phyloP scores from a whole-genome alignment of 2,113 vertebrate species.

The Mus pahari region DNA sequence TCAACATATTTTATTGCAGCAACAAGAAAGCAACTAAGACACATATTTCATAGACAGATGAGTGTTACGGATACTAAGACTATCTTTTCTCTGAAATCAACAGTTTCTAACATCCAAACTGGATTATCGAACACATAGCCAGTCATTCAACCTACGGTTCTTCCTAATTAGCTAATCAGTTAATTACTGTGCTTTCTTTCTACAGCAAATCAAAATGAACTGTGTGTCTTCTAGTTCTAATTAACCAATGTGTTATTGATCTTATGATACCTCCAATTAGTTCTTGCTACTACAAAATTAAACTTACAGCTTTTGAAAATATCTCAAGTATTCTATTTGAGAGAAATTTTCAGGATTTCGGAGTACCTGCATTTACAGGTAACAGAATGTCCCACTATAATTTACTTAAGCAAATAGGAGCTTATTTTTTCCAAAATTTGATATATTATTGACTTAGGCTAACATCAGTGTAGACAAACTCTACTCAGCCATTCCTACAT shows the following conservation, averaged over 20 bases:
- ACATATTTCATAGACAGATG: not conserved
- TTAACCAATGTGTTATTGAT: slow-evolving; percentile 1
- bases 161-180: slow-evolving; percentile 21
- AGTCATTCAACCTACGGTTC: not conserved
- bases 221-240: not conserved
- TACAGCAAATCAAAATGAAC: slow-evolving; percentile 12
- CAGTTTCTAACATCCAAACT: not conserved
- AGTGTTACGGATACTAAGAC: not conserved
- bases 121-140: not conserved
- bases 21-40: not conserved
- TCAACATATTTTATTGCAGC: not conserved
- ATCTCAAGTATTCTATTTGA: not conserved
- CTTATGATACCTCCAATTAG: slow-evolving; percentile 31
- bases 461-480: not conserved
- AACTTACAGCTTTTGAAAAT: not conserved
- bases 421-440: slow-evolving; percentile 19
- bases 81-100: not conserved
- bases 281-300: slow-evolving; percentile 16
- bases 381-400: not conserved
- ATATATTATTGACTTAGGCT: not conserved
- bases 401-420: slow-evolving; percentile 12
- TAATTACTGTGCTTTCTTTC: not conserved
- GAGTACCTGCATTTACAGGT: not conserved
- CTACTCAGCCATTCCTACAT: not conserved
- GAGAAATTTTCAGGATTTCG: slow-evolving; percentile 40